These are phyloP conservation scores for Argynnis bischoffii DNA, from an alignment of 2,888 invertebrate species.

Conservation along the genomic window DNA sequence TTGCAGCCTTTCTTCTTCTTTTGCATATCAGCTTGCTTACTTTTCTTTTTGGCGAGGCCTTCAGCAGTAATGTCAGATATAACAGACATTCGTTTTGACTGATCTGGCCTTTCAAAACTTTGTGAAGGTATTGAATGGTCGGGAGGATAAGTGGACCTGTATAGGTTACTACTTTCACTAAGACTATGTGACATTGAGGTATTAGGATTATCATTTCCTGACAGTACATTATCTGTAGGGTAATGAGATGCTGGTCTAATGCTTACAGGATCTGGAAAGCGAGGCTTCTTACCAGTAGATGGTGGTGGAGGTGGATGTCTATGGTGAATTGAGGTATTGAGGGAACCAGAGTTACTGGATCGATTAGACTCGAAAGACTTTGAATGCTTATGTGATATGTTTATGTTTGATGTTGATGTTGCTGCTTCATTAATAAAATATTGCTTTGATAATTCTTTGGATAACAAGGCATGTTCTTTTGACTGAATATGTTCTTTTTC, in stretches of 20 bases:
- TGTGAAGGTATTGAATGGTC: slow-evolving; percentile 49
- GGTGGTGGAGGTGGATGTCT: slow-evolving; percentile 74
- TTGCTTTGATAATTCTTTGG: slow-evolving; percentile 69
- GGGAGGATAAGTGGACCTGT: slow-evolving; percentile 64
- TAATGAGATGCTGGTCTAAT: slow-evolving; percentile 77
- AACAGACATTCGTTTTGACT: slow-evolving; percentile 69
- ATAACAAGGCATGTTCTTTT: slow-evolving; percentile 72
- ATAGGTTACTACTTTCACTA: slow-evolving; percentile 74
- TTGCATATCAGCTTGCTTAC: slow-evolving; percentile 65
- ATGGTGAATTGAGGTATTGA: slow-evolving; percentile 56
- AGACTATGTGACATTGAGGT: slow-evolving; percentile 64
- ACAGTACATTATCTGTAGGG: slow-evolving; percentile 57
- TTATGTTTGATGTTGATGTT: slow-evolving; percentile 48
- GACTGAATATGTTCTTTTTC: slow-evolving; percentile 77
- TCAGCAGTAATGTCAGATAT: slow-evolving; percentile 77
- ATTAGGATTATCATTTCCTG: slow-evolving; percentile 49
- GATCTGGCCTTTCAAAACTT: slow-evolving; percentile 52
- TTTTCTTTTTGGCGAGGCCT: slow-evolving; percentile 71
- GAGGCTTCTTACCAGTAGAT: slow-evolving; percentile 67
- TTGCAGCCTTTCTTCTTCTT: slow-evolving; percentile 76
- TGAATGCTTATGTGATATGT: slow-evolving; percentile 56
- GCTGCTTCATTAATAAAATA: slow-evolving; percentile 62
- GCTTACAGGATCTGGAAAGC: slow-evolving; percentile 75
- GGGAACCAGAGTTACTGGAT: slow-evolving; percentile 44
- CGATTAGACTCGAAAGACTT: slow-evolving; percentile 60